Evolutionary conservation across 2,797 vertebrate genomes (phyloP).

Genomic region (Toxotes lorentzi): DNA sequence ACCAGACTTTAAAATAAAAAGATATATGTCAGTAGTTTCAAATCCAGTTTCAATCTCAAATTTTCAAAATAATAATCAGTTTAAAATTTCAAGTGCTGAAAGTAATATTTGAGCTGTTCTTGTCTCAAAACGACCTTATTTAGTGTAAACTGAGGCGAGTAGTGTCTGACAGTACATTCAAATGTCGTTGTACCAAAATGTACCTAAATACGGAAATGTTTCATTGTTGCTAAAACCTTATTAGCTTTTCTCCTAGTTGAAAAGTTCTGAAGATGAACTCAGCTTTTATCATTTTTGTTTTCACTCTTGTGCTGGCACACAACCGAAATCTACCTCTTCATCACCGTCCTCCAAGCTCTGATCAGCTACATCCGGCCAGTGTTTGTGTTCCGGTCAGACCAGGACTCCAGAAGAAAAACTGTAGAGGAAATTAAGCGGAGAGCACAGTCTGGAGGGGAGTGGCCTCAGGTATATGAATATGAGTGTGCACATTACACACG

Average conservation of each 20-base stretch:
- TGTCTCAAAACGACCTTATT: neutral
- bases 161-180: neutral
- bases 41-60: neutral
- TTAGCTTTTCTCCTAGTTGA: neutral
- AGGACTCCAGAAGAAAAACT: constrained; percentile 93
- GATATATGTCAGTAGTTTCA: neutral
- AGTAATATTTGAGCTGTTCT: neutral
- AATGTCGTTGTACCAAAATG: neutral
- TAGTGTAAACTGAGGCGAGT: neutral
- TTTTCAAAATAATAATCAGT: too few species aligned
- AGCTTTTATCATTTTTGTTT: neutral
- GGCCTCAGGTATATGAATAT: constrained; percentile 91
- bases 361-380: constrained; percentile 96
- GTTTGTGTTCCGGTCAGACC: constrained; percentile 94
- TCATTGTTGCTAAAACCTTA: neutral
- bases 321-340: neutral
- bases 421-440: constrained; percentile 94
- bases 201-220: neutral
- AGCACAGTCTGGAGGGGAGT: constrained; percentile 89
- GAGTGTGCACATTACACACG: constrained; percentile 1
- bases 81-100: neutral
- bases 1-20: neutral
- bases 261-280: neutral
- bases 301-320: neutral
- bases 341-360: constrained; percentile 83